Percentiles rank a stretch among this genome's conserved stretches.
These are phyloP conservation scores for Trachelus stipa DNA, from an alignment of 2,888 invertebrate genomes.

Conservation along the genomic window DNA sequence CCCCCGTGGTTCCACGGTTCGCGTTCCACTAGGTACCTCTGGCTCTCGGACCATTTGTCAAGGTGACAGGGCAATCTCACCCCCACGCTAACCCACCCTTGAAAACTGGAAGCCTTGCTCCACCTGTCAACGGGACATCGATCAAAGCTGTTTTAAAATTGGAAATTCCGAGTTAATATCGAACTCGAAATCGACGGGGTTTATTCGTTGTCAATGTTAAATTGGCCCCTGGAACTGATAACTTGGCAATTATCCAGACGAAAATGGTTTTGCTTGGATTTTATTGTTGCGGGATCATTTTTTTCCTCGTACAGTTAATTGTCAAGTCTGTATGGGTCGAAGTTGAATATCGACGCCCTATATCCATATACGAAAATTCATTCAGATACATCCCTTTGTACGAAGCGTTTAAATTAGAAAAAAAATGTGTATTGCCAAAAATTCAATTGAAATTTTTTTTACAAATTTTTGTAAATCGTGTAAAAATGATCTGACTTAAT, in stretches of 20 bases:
- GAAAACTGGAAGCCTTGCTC: slow-evolving; percentile 27
- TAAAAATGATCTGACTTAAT: background rate
- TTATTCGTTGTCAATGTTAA: slow-evolving; percentile 9
- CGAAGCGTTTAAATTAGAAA: background rate
- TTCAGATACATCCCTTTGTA: background rate
- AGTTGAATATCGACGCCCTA: background rate
- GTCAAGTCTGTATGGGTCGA: background rate
- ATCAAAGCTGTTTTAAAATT: slow-evolving; percentile 37
- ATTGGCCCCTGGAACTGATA: slow-evolving; percentile 17
- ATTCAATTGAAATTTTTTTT: too few species aligned
- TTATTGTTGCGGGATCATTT: background rate
- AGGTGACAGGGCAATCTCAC: slow-evolving; percentile 61
- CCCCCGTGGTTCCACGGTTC: background rate
- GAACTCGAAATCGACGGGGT: slow-evolving; percentile 19
- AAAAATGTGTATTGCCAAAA: too few species aligned
- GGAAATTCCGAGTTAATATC: slow-evolving; percentile 25
- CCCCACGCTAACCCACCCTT: slow-evolving; percentile 38
- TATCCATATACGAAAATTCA: too few species aligned
- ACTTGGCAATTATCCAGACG: background rate
- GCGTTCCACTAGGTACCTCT: slow-evolving; percentile 27
- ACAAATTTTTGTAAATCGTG: background rate
- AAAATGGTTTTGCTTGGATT: background rate
- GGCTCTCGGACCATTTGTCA: slow-evolving; percentile 60
- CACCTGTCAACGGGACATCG: slow-evolving; percentile 42
- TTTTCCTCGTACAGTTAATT: background rate